phyloP scores from a whole-genome alignment of 2,888 invertebrate genomes.

The Nowickia ferox region DNA sequence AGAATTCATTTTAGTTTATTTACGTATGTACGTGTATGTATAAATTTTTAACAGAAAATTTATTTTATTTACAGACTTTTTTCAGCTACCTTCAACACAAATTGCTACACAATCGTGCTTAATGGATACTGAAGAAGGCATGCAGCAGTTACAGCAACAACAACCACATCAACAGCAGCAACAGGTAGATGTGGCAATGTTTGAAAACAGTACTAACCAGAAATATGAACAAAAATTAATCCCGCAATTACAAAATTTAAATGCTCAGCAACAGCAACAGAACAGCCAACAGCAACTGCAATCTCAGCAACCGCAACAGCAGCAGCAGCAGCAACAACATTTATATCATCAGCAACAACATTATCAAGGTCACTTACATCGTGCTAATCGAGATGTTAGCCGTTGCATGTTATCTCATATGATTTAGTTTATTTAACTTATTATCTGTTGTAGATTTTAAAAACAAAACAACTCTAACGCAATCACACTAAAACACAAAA shows the following conservation, averaged over 20 bases:
- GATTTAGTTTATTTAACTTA: constrained; percentile 75
- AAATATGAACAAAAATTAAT: constrained; percentile 68
- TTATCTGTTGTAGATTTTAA: constrained; percentile 41
- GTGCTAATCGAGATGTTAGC: constrained; percentile 81
- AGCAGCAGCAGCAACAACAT: constrained; percentile 40
- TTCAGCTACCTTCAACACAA: constrained; percentile 79
- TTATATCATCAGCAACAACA: constrained; percentile 72
- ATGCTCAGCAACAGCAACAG: constrained; percentile 58
- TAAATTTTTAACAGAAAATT: constrained; percentile 10
- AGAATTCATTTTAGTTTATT: background rate
- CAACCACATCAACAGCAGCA: constrained; percentile 53
- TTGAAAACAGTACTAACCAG: constrained; percentile 60
- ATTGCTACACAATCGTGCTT: constrained; percentile 79
- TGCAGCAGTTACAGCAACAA: constrained; percentile 40
- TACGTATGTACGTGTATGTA: background rate
- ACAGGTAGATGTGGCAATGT: constrained; percentile 73
- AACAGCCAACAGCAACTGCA: constrained; percentile 70
- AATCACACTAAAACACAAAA: constrained; percentile 25
- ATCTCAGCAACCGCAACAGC: constrained; percentile 40
- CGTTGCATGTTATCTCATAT: constrained; percentile 81
- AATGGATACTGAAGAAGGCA: constrained; percentile 77
- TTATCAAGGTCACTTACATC: constrained; percentile 82
- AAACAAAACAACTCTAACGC: constrained; percentile 17
- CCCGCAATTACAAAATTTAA: constrained; percentile 61
- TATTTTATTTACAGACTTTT: constrained; percentile 76